phyloP scores from a whole-genome alignment of 2,113 vertebrate genomes.

The Montifringilla adamsi region DNA sequence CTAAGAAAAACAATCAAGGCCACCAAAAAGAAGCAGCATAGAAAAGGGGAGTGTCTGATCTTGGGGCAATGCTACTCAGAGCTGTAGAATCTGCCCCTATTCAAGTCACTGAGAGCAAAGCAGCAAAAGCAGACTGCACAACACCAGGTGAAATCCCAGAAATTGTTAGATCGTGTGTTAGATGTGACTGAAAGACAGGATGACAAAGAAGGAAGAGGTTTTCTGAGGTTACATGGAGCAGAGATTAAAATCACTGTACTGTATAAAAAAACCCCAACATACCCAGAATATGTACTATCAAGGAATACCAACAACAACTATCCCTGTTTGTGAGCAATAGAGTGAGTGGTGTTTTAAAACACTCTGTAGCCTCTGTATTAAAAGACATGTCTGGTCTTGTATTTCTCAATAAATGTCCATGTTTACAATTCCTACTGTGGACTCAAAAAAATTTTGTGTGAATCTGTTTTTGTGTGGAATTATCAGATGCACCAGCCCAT shows the following conservation, averaged over 20 bases:
- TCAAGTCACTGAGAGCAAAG: neutral
- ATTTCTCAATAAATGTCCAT: constrained; percentile 39
- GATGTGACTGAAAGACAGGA: neutral
- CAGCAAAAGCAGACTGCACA: neutral
- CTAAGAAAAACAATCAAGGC: neutral
- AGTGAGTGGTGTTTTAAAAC: neutral
- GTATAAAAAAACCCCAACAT: neutral
- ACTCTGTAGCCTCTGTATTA: neutral
- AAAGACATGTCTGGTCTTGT: constrained; percentile 45
- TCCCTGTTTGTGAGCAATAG: neutral
- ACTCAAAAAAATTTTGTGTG: neutral
- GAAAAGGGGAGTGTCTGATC: neutral
- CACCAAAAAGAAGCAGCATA: neutral
- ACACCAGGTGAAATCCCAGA: neutral
- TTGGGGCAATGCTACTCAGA: accelerated
- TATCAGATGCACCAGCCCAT: neutral
- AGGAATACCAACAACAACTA: neutral
- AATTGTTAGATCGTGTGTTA: neutral
- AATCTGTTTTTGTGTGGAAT: neutral
- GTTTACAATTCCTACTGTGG: constrained; percentile 11
- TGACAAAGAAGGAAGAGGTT: neutral
- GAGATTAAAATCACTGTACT: neutral
- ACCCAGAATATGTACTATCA: neutral
- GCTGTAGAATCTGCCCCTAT: neutral
- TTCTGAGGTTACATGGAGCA: neutral